phyloP scores from a whole-genome alignment of 1,140 invertebrate species.

The Drosophila athabasca region DNA sequence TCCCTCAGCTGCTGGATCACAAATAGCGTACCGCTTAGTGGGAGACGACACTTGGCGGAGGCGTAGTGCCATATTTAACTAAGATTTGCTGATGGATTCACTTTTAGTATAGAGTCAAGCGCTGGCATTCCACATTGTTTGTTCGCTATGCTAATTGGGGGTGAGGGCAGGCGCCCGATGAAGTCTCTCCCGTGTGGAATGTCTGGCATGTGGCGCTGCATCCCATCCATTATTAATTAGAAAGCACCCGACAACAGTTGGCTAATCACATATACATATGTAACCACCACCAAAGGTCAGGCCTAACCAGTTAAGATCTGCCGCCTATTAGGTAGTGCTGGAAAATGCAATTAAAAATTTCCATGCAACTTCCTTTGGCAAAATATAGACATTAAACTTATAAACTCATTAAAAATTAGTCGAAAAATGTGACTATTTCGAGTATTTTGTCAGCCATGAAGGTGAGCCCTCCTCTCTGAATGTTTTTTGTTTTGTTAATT shows the following conservation, averaged over 20 bases:
- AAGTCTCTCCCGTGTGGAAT: slow-evolving; percentile 16
- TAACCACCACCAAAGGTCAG: slow-evolving; percentile 42
- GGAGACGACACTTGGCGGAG: no score
- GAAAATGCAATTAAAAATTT: slow-evolving; percentile 10
- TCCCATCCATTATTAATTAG: slow-evolving; percentile 35
- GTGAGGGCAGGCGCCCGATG: slow-evolving; percentile 5
- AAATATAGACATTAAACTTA: slow-evolving; percentile 70
- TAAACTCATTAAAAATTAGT: slow-evolving; percentile 55
- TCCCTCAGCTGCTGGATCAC: slow-evolving; percentile 1
- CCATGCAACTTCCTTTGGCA: slow-evolving; percentile 6
- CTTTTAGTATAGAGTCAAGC: no score
- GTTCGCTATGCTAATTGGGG: slow-evolving; percentile 10
- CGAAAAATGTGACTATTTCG: slow-evolving; percentile 26
- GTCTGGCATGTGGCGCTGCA: slow-evolving; percentile 26
- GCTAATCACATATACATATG: slow-evolving; percentile 40
- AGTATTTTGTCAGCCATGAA: slow-evolving; percentile 74
- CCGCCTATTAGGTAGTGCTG: slow-evolving; percentile 12
- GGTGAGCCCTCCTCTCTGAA: slow-evolving; percentile 32
- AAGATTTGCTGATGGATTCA: neutral
- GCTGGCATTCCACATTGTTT: neutral
- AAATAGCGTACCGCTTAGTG: neutral
- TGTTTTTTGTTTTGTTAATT: slow-evolving; percentile 41
- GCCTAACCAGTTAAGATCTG: slow-evolving; percentile 25
- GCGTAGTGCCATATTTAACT: slow-evolving; percentile 1
- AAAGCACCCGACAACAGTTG: slow-evolving; percentile 21